Conservation (phyloP, 2,888 invertebrate species). For the Hirtodrosophila histrioides region DNA sequence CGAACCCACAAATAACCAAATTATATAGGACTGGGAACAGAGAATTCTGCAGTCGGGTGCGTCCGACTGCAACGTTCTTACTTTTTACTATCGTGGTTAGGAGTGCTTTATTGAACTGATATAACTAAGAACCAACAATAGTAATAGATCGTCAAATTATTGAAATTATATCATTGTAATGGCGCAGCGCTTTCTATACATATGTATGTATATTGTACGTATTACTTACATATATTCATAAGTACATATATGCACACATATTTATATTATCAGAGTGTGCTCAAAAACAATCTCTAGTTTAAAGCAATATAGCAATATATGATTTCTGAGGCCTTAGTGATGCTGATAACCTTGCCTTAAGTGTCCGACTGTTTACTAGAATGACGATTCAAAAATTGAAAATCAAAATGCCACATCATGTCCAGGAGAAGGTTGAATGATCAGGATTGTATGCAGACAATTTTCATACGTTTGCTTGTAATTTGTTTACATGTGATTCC, state of each 20-base stretch:
- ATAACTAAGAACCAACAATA: too few relatives aligned
- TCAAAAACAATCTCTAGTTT: slow-evolving; percentile 7
- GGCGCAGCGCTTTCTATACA: slow-evolving; percentile 17
- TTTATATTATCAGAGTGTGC: not conserved
- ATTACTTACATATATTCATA: slow-evolving; percentile 7
- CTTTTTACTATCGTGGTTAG: too few relatives aligned
- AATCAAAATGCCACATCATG: slow-evolving; percentile 49
- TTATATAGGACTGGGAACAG: too few relatives aligned
- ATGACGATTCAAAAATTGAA: slow-evolving; percentile 16
- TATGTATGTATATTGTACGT: not conserved
- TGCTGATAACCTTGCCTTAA: slow-evolving; percentile 45
- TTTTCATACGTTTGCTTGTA: too few relatives aligned
- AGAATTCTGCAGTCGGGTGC: too few relatives aligned
- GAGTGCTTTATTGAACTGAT: too few relatives aligned
- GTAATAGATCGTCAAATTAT: too few relatives aligned
- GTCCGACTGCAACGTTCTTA: too few relatives aligned
- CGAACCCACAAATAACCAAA: too few relatives aligned
- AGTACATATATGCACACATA: not conserved
- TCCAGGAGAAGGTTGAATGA: slow-evolving; percentile 37
- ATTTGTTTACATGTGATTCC: too few relatives aligned
- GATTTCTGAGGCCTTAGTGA: slow-evolving; percentile 16
- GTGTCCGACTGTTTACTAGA: slow-evolving; percentile 19
- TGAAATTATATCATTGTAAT: too few relatives aligned
- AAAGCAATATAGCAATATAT: slow-evolving; percentile 14
- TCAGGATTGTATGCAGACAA: too few relatives aligned